Base-by-base conservation (phyloP, 2,113 vertebrate species). In the Todiramphus chloris region DNA sequence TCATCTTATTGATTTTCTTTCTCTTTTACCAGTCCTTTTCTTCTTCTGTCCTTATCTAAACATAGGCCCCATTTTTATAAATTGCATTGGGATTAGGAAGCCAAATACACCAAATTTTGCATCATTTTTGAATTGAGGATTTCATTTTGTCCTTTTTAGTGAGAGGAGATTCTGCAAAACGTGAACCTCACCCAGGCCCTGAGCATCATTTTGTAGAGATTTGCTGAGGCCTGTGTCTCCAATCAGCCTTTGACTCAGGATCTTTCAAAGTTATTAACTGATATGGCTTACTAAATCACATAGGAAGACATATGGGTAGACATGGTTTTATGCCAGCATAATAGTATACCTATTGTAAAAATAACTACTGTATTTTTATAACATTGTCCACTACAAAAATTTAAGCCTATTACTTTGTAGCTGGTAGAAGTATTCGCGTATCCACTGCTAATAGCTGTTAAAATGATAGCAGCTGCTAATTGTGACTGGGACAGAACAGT, bases 1-100 rank as follows among this genome's bases (percentile, higher is more conserved):
- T 97, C 95, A 83, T 97, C 63, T 94, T 86, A 90, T 16, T 94
- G 77, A 96, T 94, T 97, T 91, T 93, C 92, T 63, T 89, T 97
- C 85, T 97, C 83, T 75, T 94, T 94, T 89, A 37, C 43, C 21
- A 63, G 51, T 86, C 35, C 7, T 83, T 83, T 72, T 90, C 33
- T 95, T 93, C 23, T 16, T 39, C 73, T 89, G 51, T 87, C 39
- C 60, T 41, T 87, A 70, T 51, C 20, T 89, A 72, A 89, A n/a
- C 9, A 23, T 50, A 11, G 10, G 12, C 25, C 25, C 39, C 10
- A 44, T 81, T 86, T 95, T 86, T 88, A 56, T 75, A 33, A 60
- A 72, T 93, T 81, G 13, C 14, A 15, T 48, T 93, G 28, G 81
- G n/a, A 51, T 90, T 90, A 89, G 69, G 48, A 87, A 90, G 62